These are phyloP conservation scores for Drosophila mauritiana DNA, from an alignment of 1,140 invertebrate genomes.

Conservation along the genomic window DNA sequence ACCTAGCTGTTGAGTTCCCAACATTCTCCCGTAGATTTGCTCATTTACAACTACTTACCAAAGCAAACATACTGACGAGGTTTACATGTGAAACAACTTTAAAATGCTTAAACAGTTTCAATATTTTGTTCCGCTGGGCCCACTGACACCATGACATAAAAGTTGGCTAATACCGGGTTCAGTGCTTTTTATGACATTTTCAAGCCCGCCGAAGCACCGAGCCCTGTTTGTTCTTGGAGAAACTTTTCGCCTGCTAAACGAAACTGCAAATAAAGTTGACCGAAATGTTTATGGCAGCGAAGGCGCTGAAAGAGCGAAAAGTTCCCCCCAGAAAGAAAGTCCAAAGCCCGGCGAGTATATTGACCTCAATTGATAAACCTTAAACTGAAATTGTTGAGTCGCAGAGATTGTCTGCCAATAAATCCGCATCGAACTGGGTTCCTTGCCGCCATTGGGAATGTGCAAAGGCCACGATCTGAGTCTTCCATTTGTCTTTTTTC, in stretches of 20 bases:
- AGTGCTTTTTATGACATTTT: conserved; percentile 54
- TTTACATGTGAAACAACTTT: conserved; percentile 16
- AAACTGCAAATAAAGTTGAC: conserved; percentile 66
- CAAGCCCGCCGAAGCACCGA: conserved; percentile 14
- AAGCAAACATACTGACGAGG: conserved; percentile 34
- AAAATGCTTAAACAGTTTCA: conserved; percentile 28
- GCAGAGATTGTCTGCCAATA: conserved; percentile 30
- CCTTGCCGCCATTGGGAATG: conserved; percentile 16
- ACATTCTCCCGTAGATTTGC: conserved; percentile 16
- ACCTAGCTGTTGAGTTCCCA: background rate
- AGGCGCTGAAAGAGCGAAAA: conserved; percentile 28
- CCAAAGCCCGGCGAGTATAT: conserved; percentile 32
- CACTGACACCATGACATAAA: conserved; percentile 55
- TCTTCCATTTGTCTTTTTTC: conserved; percentile 38
- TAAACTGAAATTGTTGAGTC: conserved; percentile 34
- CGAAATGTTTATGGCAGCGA: conserved; percentile 41
- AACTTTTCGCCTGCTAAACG: conserved; percentile 65
- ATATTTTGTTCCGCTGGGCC: conserved; percentile 42
- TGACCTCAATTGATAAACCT: conserved; percentile 63
- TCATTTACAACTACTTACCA: conserved; percentile 20
- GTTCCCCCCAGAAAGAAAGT: conserved; percentile 63
- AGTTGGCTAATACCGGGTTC: conserved; percentile 47
- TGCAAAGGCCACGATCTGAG: conserved; percentile 27
- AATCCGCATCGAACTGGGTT: conserved; percentile 28
- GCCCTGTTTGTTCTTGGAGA: conserved; percentile 57